Base-by-base conservation (phyloP, 2,888 invertebrate species). In the Melinaea marsaeus region DNA sequence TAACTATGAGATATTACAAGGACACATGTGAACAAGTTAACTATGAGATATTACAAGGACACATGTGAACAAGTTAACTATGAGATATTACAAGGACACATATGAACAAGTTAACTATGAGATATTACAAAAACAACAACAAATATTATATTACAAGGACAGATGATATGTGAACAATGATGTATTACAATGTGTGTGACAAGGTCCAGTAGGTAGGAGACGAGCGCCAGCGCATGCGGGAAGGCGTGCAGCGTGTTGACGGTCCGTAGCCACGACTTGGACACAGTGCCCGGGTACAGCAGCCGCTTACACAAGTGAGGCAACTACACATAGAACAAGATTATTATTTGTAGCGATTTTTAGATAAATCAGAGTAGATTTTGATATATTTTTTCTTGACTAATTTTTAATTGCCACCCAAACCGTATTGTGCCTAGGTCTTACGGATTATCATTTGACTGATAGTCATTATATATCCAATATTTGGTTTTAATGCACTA, bases 241-340 rank as follows among this genome's bases (percentile, higher is more conserved):
- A 91, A 92, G 0, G 92, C 91, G 75, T 93, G 92, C 72, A 90
- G 84, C 0, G 92, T 91, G 79, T 92, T 93, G 4, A 92, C 92
- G 0, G 92, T 90, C 77, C 91, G 90, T 71, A 93, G 78, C 92
- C 92, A 93, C 0, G 92, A 92, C 80, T 92, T 92, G 69, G 91
- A 87, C 13, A 93, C 83, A 0, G 81, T 66, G 6, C 92, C 92
- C 1, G 92, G 92, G 81, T 93, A 93, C 70, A 91, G 84, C 13
- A 93, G 78, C 2, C 90, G 87, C 68, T 91, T 92, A 4, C 86
- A 81, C 59, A 91, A 71, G 68, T 88, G 88, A 1, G 92, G 93
- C 55, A 93, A 66, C 86, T 92, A 56, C 22, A 34, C 22, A 55
- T 33, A 33, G 33, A 35, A 1, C 7, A 32, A 4, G 7, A 22